Evolutionary conservation across 1,140 invertebrate genomes (phyloP), one percentile per base, ranked within the genome.

Genomic region (Epicauta chinensis): DNA sequence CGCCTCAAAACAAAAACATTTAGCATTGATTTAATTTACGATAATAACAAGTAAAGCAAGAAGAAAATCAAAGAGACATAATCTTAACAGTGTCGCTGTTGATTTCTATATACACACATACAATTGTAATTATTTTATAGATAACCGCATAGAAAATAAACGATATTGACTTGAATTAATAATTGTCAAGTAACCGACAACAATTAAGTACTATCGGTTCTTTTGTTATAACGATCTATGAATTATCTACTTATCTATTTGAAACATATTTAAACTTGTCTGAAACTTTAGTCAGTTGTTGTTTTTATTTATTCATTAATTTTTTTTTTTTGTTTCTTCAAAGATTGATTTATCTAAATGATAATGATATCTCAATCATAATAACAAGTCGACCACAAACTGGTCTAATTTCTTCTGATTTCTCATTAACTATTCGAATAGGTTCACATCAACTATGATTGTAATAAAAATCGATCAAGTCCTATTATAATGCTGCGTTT

Each of bases 21-120:
- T 47, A 47, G 37, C 14, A 37, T 47, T 47, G 45, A 47, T 47
- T 47, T 47, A 47, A 47, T 47, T 47, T 47, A 37, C 38, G 45
- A 47, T 47, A 47, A 47, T 47, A 47, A 37, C 36, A 47, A 47
- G 45, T 47, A 34, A 7, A 23, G 7, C 4, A 23, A 0, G 23
- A 23, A 23, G 7, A 23, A 23, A 23, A 23, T 23, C 4, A 23
- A 3, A 23, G 7, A 23, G 23, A 23, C 23, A 23, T n/a, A n/a
- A n/a, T n/a, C 4, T 23, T 23, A 23, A 23, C 23, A 23, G 7
- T 7, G 7, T 3, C 23, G 4, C 23, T 7, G n/a, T n/a, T n/a
- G 7, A 23, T 7, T 4, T 23, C 3, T 7, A 23, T 23, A 3
- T 23, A 23, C 17, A 23, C 23, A 23, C 23, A 3, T 5, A 5